Percentiles rank a stretch among this genome's conserved stretches.
Conservation (phyloP, 2,797 vertebrate species). For the Dipus sagitta region DNA sequence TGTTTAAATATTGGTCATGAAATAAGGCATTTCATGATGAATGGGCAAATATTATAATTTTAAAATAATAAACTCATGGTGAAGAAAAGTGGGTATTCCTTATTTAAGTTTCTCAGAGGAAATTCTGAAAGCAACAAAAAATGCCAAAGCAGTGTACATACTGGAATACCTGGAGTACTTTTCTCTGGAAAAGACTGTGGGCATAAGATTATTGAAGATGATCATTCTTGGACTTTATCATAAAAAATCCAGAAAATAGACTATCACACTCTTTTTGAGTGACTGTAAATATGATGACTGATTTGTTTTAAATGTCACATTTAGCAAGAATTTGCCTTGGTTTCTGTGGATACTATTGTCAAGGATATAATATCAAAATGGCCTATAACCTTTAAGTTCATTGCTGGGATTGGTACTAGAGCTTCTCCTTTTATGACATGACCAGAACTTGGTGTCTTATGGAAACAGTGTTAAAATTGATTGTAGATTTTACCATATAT, state of each 20-base stretch:
- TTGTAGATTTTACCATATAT: neutral
- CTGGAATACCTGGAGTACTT: neutral
- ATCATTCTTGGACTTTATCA: neutral
- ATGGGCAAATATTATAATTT: neutral
- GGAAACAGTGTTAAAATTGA: neutral
- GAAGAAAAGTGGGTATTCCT: neutral
- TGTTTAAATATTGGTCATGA: neutral
- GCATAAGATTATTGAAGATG: neutral
- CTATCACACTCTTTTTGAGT: neutral
- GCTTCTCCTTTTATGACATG: neutral
- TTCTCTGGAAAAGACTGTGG: neutral
- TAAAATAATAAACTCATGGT: neutral
- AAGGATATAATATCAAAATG: no score
- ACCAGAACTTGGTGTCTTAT: neutral
- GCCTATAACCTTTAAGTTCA: fast-evolving
- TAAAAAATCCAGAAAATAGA: neutral
- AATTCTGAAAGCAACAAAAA: neutral
- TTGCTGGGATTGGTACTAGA: neutral
- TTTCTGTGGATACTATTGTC: neutral
- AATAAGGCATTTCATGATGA: neutral
- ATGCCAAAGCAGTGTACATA: neutral
- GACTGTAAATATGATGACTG: neutral
- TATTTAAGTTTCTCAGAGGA: neutral
- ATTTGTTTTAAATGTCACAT: neutral
- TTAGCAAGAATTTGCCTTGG: neutral